phyloP scores from a whole-genome alignment of 2,888 invertebrate species.

The Caenorhabditis virilis region DNA sequence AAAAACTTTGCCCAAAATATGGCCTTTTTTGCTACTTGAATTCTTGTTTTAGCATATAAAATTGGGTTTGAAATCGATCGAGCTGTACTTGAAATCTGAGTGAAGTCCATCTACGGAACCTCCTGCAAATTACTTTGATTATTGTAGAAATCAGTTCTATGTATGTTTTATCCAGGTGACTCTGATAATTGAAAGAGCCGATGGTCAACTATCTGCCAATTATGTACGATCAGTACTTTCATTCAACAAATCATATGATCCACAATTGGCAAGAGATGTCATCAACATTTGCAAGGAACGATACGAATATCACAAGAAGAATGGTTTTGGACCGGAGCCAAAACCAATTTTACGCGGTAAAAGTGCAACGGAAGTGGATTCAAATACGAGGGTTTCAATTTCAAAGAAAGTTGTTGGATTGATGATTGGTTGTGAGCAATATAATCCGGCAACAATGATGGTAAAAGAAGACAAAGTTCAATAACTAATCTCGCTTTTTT shows the following conservation, averaged over 20 bases:
- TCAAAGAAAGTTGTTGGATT: not conserved
- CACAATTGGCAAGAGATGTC: constrained; percentile 5
- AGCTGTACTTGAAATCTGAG: no score
- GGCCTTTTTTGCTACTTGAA: no score
- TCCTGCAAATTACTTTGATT: no score
- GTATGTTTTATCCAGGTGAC: constrained; percentile 3
- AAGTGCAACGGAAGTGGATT: not conserved
- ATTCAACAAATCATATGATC: constrained; percentile 7
- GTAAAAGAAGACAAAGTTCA: no score
- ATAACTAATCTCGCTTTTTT: no score
- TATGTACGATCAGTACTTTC: constrained; percentile 6
- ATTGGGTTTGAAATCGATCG: no score
- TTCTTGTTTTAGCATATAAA: no score
- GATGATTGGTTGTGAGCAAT: constrained; percentile 8
- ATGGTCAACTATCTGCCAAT: not conserved
- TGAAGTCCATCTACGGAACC: no score
- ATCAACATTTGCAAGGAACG: constrained; percentile 6
- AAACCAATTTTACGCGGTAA: constrained; percentile 2
- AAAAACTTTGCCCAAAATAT: no score
- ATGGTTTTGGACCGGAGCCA: constrained; percentile 11
- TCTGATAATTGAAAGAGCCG: constrained; percentile 4
- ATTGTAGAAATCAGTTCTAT: no score
- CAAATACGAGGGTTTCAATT: not conserved
- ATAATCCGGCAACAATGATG: constrained; percentile 8
- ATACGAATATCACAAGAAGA: constrained; percentile 3